Conservation (phyloP, 2,888 invertebrate species). For the Parnassius mnemosyne region DNA sequence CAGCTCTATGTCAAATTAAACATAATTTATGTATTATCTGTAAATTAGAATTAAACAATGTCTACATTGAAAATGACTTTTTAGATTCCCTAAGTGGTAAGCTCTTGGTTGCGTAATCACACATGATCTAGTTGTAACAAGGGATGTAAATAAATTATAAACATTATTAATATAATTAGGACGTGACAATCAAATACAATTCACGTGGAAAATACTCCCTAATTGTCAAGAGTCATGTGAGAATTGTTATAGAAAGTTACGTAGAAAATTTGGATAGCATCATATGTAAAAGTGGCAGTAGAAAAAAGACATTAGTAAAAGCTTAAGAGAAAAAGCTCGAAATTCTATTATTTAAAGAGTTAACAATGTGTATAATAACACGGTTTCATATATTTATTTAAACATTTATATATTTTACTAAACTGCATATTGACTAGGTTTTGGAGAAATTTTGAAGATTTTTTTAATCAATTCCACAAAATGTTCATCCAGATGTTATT, state of each 20-base stretch:
- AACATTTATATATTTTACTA: conserved; percentile 29
- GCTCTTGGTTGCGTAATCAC: conserved; percentile 55
- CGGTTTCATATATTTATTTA: conserved; percentile 25
- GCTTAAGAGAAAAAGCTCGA: conserved; percentile 76
- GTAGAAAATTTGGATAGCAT: conserved; percentile 61
- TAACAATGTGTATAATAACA: conserved; percentile 41
- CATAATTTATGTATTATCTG: conserved; percentile 36
- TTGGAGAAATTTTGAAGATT: conserved; percentile 19
- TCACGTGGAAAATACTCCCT: conserved; percentile 11
- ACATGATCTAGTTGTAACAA: conserved; percentile 24
- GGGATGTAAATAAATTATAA: conserved; percentile 21
- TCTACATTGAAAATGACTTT: conserved; percentile 53
- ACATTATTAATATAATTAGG: conserved; percentile 18
- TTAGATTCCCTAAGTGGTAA: conserved; percentile 69
- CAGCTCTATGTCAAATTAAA: conserved; percentile 59
- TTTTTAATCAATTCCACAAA: conserved; percentile 30
- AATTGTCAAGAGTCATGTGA: conserved; percentile 5
- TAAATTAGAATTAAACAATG: conserved; percentile 47
- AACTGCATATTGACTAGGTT: conserved; percentile 21
- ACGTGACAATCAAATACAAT: conserved; percentile 30
- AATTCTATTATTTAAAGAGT: conserved; percentile 52
- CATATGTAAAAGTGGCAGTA: conserved; percentile 52
- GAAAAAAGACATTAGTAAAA: conserved; percentile 58
- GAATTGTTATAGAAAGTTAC: conserved; percentile 31
- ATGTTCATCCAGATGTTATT: conserved; percentile 41